phyloP scores from a whole-genome alignment of 1,140 invertebrate genomes.

The Drosophila tropicalis region DNA sequence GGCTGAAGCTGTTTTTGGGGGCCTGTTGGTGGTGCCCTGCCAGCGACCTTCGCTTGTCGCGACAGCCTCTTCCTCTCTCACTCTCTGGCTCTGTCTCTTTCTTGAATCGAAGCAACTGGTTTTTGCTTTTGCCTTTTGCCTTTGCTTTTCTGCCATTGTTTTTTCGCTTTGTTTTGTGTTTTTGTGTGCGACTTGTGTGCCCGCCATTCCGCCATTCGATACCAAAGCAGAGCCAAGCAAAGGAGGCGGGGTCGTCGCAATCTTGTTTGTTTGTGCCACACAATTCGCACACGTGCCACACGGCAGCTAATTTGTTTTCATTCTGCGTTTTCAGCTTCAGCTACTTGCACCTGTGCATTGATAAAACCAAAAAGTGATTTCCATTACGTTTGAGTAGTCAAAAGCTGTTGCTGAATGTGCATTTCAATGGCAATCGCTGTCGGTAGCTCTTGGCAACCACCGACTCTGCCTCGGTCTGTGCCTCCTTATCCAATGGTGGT shows the following conservation, averaged over 20 bases:
- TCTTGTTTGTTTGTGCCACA: conserved; percentile 49
- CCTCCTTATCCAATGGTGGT: no score
- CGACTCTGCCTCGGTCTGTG: no score
- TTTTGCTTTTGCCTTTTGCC: conserved; percentile 40
- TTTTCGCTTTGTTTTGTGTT: conserved; percentile 24
- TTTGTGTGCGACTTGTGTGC: conserved; percentile 3
- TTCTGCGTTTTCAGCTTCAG: conserved; percentile 48
- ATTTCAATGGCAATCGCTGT: conserved; percentile 41
- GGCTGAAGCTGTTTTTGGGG: background rate
- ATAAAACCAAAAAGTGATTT: conserved; percentile 56
- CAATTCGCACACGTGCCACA: conserved; percentile 28
- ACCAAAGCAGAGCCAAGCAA: background rate
- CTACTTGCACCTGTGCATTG: conserved; percentile 39
- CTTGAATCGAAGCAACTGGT: conserved; percentile 68
- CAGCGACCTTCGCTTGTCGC: conserved; percentile 60
- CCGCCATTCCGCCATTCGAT: no score
- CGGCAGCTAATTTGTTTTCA: conserved; percentile 56
- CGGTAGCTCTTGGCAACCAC: conserved; percentile 2
- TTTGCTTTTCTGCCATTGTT: conserved; percentile 26
- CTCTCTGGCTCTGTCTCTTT: conserved; percentile 7
- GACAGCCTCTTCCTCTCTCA: conserved; percentile 23
- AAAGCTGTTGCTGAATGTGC: conserved; percentile 41
- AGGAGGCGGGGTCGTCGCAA: conserved; percentile 39
- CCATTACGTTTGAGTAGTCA: conserved; percentile 66
- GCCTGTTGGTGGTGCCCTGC: background rate